Percentiles rank a stretch among this genome's conserved stretches.
These are phyloP conservation scores for Neoascia interrupta DNA, from an alignment of 2,888 invertebrate genomes.

Conservation along the genomic window DNA sequence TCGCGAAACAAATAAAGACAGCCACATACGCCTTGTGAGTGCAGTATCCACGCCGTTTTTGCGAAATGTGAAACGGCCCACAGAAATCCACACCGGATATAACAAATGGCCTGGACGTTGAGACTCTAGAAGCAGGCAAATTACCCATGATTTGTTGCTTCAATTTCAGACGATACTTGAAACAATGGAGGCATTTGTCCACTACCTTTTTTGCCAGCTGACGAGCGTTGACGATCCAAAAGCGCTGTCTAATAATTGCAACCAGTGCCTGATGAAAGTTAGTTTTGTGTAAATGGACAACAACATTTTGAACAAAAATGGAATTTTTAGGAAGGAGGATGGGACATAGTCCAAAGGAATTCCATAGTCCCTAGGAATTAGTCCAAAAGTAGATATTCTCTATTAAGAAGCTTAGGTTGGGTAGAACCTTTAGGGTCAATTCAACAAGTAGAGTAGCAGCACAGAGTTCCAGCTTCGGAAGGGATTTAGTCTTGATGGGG, in stretches of 20 bases:
- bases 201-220: conserved; percentile 13
- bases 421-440: conserved; percentile 48
- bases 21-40: conserved; percentile 3
- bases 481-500: conserved; percentile 50
- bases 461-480: conserved; percentile 73
- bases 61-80: conserved; percentile 2
- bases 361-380: conserved; percentile 35
- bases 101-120: neutral
- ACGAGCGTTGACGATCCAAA: conserved; percentile 50
- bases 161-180: neutral
- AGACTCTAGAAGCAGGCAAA: neutral
- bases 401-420: conserved; percentile 21
- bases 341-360: neutral
- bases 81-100: conserved; percentile 7
- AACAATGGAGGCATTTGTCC: conserved; percentile 1
- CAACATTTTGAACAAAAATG: conserved; percentile 4
- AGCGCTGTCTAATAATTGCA: conserved; percentile 34
- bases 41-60: conserved; percentile 11
- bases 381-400: conserved; percentile 57
- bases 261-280: conserved; percentile 46
- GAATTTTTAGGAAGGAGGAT: conserved; percentile 1
- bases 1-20: conserved; percentile 2
- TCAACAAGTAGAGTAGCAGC: conserved; percentile 71
- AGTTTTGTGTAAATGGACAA: conserved; percentile 56
- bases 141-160: conserved; percentile 8